A percentile compares a stretch with the other conserved stretches of the same genome.
Conservation (phyloP, 2,888 invertebrate species). For the Ophion slaviceki region DNA sequence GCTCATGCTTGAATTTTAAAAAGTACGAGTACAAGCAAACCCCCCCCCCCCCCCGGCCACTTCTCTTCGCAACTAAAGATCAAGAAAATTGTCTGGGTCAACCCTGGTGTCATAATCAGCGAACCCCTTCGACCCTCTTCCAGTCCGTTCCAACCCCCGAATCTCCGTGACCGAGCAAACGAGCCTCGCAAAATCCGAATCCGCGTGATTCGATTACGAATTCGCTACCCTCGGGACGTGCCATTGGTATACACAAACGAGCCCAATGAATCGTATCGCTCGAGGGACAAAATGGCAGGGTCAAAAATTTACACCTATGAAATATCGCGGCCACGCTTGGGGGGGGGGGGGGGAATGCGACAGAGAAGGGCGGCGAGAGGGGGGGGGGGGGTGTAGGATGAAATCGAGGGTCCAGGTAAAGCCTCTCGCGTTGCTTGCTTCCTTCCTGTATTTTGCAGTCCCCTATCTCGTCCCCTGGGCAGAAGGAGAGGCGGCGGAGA, state of each 20-base stretch:
- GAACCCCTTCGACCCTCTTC: background rate
- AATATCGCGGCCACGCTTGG: background rate
- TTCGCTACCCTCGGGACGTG: slow-evolving; percentile 4
- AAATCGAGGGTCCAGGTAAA: background rate
- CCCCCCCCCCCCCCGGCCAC: too few relatives aligned
- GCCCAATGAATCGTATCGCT: slow-evolving; percentile 5
- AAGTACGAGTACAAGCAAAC: too few relatives aligned
- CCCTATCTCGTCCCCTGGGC: slow-evolving; percentile 25
- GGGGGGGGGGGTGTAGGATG: background rate
- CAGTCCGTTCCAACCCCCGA: background rate
- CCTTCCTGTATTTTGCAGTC: slow-evolving; percentile 30
- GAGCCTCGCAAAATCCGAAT: background rate
- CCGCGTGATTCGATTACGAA: slow-evolving; percentile 11
- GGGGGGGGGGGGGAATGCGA: background rate
- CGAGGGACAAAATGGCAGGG: slow-evolving; percentile 55
- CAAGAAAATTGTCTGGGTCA: background rate
- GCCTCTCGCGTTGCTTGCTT: slow-evolving; percentile 45
- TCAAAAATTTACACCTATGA: slow-evolving; percentile 47
- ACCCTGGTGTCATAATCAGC: background rate
- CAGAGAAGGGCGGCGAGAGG: background rate
- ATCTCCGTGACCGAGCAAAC: background rate
- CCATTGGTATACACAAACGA: slow-evolving; percentile 23
- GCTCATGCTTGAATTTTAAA: too few relatives aligned
- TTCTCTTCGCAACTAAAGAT: background rate
- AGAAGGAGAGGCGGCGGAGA: background rate